Conservation (phyloP, 2,888 invertebrate species). For the Margaritifera margaritifera region DNA sequence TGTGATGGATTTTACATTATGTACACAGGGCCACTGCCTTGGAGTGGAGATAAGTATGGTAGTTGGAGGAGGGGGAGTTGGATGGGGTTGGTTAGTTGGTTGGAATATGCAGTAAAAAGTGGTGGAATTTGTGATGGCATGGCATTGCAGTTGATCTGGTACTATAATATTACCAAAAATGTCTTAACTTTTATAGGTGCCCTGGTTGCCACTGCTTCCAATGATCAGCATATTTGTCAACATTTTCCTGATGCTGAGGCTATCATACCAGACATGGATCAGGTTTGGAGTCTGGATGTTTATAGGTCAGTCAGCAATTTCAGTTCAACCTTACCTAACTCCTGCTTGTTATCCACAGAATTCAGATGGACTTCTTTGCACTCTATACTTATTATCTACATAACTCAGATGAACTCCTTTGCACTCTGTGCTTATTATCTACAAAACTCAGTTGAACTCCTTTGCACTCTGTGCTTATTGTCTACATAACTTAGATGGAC, state of each 20-base stretch:
- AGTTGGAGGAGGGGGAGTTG: too few species aligned
- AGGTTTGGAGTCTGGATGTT: constrained; percentile 86
- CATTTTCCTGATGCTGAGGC: constrained; percentile 87
- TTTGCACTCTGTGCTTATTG: too few species aligned
- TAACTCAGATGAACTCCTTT: too few species aligned
- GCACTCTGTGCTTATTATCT: too few species aligned
- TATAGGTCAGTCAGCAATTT: constrained; percentile 76
- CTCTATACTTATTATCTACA: too few species aligned
- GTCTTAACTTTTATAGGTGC: constrained; percentile 78
- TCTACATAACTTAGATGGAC: too few species aligned
- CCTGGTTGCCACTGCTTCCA: constrained; percentile 87
- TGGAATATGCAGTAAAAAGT: neutral
- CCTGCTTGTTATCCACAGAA: neutral
- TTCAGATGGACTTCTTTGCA: neutral
- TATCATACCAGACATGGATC: constrained; percentile 87
- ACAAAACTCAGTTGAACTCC: too few species aligned
- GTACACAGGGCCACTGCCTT: too few species aligned
- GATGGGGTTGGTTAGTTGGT: too few species aligned
- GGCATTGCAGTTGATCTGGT: neutral
- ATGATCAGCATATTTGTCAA: constrained; percentile 87
- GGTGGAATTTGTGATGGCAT: neutral
- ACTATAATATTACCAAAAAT: too few species aligned
- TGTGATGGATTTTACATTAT: too few species aligned
- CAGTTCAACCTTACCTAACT: neutral
- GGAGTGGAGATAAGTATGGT: too few species aligned